These are phyloP conservation scores for Dascillus cervinus DNA, from an alignment of 2,888 invertebrate genomes.

Conservation along the genomic window DNA sequence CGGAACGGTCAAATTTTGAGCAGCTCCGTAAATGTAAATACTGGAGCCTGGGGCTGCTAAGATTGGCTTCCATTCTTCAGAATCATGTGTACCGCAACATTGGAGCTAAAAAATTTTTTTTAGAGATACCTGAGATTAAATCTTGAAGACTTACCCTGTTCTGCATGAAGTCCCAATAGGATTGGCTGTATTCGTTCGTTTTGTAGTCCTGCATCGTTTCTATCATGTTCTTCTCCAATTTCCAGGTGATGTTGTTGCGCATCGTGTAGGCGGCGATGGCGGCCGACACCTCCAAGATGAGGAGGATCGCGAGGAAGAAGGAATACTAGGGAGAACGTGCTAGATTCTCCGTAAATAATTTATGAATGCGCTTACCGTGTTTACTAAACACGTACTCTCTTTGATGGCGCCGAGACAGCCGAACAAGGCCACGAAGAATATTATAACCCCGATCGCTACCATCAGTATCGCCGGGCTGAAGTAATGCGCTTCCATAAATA, in stretches of 20 bases:
- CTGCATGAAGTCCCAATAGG: conserved; percentile 53
- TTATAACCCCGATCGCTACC: conserved; percentile 64
- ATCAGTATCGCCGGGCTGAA: conserved; percentile 69
- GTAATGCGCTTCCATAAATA: conserved; percentile 53
- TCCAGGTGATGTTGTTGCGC: conserved; percentile 38
- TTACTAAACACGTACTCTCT: conserved; percentile 66
- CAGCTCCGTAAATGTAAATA: conserved; percentile 4
- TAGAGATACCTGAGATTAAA: too few species aligned
- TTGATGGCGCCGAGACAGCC: conserved; percentile 78
- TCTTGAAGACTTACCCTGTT: conserved; percentile 45
- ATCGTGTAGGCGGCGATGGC: conserved; percentile 50
- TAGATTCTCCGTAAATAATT: conserved; percentile 1
- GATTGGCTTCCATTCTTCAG: conserved; percentile 31
- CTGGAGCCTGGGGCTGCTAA: conserved; percentile 5
- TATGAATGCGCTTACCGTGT: conserved; percentile 43
- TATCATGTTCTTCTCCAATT: conserved; percentile 44
- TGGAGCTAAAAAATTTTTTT: conserved; percentile 38
- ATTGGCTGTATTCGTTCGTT: conserved; percentile 30
- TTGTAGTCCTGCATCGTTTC: conserved; percentile 43
- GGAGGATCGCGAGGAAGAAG: conserved; percentile 46
- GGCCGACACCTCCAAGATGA: conserved; percentile 54
- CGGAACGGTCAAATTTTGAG: conserved; percentile 7
- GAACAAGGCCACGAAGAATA: conserved; percentile 70
- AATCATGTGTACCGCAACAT: conserved; percentile 39
- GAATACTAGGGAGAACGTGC: conserved; percentile 44